A percentile compares a stretch with the other conserved stretches of the same genome.
Evolutionary conservation across 2,888 invertebrate genomes (phyloP).

Genomic region (Romanomermis culicivorax): DNA sequence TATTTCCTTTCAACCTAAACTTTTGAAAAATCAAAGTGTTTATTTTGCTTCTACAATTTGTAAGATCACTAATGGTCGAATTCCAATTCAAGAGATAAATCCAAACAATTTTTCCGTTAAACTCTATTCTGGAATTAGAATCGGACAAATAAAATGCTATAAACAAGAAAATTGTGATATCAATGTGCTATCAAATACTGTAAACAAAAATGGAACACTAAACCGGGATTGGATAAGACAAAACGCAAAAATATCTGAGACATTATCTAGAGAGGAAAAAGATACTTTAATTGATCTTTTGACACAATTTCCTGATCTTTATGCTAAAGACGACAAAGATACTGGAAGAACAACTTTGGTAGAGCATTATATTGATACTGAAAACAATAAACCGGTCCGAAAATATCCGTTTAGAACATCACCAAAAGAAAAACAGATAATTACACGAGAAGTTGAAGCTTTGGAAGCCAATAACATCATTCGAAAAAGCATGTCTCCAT

Average conservation of each 20-base stretch:
- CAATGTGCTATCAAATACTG: neutral
- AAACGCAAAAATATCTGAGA: neutral
- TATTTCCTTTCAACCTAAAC: neutral
- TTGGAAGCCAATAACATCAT: neutral
- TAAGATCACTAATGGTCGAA: too few species aligned
- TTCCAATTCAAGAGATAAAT: neutral
- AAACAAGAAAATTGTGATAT: too few species aligned
- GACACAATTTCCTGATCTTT: neutral
- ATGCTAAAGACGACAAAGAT: neutral
- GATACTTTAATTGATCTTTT: neutral
- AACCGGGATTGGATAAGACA: neutral
- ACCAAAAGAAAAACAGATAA: neutral
- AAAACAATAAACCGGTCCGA: neutral
- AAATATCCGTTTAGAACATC: neutral
- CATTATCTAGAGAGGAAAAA: neutral
- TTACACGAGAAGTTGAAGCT: neutral
- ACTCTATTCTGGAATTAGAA: neutral
- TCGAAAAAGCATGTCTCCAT: neutral
- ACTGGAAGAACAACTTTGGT: neutral
- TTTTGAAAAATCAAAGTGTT: too few species aligned
- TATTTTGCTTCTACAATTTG: too few species aligned
- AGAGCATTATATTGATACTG: slow-evolving; percentile 1
- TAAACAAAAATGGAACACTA: neutral
- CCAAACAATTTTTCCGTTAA: neutral
- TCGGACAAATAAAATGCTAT: neutral